Evolutionary conservation across 2,797 vertebrate genomes (phyloP).

Genomic region (Vultur gryphus): DNA sequence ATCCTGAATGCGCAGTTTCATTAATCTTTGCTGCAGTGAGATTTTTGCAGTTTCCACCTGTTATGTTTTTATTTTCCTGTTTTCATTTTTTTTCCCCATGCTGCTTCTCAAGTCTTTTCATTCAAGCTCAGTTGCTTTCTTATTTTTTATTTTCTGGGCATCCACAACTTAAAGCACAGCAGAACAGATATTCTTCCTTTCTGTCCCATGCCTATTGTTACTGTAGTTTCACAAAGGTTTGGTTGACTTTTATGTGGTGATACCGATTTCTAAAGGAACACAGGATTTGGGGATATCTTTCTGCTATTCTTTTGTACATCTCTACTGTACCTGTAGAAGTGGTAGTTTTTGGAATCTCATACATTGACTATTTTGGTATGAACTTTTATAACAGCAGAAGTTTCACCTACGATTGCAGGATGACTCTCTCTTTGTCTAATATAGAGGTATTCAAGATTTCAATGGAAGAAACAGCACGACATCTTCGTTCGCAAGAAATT

Average conservation of each 20-base stretch:
- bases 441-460: not conserved
- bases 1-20: not conserved
- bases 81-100: not conserved
- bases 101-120: not conserved
- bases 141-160: not conserved
- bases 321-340: not conserved
- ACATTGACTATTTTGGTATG: not conserved
- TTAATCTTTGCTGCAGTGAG: not conserved
- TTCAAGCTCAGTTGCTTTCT: not conserved
- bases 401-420: not conserved
- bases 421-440: not conserved
- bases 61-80: not conserved
- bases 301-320: not conserved
- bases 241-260: not conserved
- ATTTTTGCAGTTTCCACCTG: not conserved
- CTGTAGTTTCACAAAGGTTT: not conserved
- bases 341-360: not conserved
- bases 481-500: not conserved
- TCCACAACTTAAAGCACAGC: not conserved
- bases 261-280: not conserved
- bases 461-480: rapidly evolving
- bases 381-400: not conserved
- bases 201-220: not conserved
- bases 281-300: not conserved
- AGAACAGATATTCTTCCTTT: not conserved